phyloP scores from a whole-genome alignment of 2,888 invertebrate genomes.

The Eupsilia transversa region DNA sequence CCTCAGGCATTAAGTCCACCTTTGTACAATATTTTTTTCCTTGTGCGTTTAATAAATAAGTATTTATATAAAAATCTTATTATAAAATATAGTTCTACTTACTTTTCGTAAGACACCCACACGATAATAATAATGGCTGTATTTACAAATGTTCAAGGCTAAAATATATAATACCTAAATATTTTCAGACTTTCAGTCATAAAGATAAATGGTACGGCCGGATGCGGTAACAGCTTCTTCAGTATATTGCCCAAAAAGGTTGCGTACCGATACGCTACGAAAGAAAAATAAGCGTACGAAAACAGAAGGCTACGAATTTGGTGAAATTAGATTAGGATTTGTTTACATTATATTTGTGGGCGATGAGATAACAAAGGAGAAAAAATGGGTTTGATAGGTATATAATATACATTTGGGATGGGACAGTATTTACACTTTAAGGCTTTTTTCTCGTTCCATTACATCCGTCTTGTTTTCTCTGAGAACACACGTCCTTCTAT shows the following conservation, averaged over 20 bases:
- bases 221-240: conserved; percentile 37
- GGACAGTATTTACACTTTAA: background rate
- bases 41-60: too few species aligned
- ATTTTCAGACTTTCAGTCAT: conserved; percentile 31
- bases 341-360: background rate
- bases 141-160: background rate
- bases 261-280: conserved; percentile 14
- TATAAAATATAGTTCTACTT: background rate
- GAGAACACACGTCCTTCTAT: too few species aligned
- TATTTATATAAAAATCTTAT: background rate
- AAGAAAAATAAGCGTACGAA: conserved; percentile 26
- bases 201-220: conserved; percentile 46
- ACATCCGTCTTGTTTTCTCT: background rate
- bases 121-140: background rate
- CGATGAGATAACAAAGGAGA: background rate
- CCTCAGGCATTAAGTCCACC: too few species aligned
- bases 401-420: background rate
- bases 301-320: background rate
- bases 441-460: background rate
- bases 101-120: too few species aligned
- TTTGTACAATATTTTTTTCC: too few species aligned
- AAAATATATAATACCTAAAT: conserved; percentile 16
- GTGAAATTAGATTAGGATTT: background rate
- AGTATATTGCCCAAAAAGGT: conserved; percentile 34
- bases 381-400: too few species aligned